Evolutionary conservation across 1,140 invertebrate genomes (phyloP).

Genomic region (Drosophila subpulchrella): DNA sequence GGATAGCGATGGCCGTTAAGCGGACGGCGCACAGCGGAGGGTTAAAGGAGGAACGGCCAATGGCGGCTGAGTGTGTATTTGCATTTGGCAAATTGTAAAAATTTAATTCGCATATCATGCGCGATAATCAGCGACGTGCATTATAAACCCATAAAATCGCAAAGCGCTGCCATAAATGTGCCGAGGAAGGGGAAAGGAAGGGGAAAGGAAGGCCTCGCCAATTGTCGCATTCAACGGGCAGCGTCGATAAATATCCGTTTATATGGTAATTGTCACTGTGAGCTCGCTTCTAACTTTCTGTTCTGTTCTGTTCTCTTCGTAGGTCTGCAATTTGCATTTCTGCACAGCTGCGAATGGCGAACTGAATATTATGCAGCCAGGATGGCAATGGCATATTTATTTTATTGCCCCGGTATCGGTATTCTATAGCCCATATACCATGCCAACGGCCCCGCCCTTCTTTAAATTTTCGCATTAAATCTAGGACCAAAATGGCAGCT

Average conservation of each 20-base stretch:
- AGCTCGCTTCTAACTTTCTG: conserved; percentile 47
- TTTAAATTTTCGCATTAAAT: conserved; percentile 36
- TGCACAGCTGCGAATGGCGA: conserved; percentile 70
- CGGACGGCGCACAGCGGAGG: conserved; percentile 21
- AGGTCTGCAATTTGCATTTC: conserved; percentile 65
- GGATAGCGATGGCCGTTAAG: conserved; percentile 50
- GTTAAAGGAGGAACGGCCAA: conserved; percentile 13
- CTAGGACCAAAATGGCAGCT: conserved; percentile 59
- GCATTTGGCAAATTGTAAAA: conserved; percentile 82
- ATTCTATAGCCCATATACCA: neutral
- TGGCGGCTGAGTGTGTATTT: conserved; percentile 47
- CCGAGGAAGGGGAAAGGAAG: neutral
- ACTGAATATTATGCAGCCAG: conserved; percentile 41
- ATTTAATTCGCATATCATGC: conserved; percentile 82
- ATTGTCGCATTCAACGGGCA: conserved; percentile 73
- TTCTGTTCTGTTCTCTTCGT: neutral
- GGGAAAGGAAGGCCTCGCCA: conserved; percentile 31
- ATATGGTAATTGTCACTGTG: conserved; percentile 74
- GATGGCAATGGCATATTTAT: conserved; percentile 62
- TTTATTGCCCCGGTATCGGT: conserved; percentile 37
- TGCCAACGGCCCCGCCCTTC: neutral
- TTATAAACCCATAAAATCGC: conserved; percentile 81
- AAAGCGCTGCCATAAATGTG: conserved; percentile 74
- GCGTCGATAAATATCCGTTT: conserved; percentile 77
- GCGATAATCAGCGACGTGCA: conserved; percentile 79